Evolutionary conservation across 2,113 vertebrate genomes (phyloP).

Genomic region (Forbesichthys papilliferus): DNA sequence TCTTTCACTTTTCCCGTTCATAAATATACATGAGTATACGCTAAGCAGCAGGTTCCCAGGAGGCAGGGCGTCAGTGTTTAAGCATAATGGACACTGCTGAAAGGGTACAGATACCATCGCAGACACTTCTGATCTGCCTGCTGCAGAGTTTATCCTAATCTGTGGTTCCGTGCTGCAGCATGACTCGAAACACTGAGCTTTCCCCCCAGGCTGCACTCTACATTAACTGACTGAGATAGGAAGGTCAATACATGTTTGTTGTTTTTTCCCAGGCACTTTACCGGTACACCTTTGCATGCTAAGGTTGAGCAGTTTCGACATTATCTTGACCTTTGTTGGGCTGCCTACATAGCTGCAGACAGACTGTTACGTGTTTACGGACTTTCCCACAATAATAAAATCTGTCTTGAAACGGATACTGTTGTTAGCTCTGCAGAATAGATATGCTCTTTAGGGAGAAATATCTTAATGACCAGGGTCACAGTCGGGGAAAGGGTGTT

Average conservation of each 20-base stretch:
- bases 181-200: constrained; percentile 9
- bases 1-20: constrained; percentile 4
- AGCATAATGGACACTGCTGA: constrained; percentile 19
- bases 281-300: constrained; percentile 9
- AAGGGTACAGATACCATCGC: constrained; percentile 65
- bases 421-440: not conserved
- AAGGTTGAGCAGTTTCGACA: constrained; percentile 36
- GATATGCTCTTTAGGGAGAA: not conserved
- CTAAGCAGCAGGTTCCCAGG: constrained; percentile 64
- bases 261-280: constrained; percentile 38
- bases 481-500: no score
- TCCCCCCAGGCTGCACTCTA: constrained; percentile 17
- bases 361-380: not conserved
- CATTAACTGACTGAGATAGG: constrained; percentile 28
- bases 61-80: constrained; percentile 13
- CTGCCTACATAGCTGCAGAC: constrained; percentile 1
- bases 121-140: constrained; percentile 28
- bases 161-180: constrained; percentile 35
- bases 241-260: constrained; percentile 18
- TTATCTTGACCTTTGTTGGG: constrained; percentile 4
- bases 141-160: constrained; percentile 58
- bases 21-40: constrained; percentile 31
- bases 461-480: not conserved
- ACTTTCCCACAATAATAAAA: constrained; percentile 44
- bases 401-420: not conserved